phyloP scores from a whole-genome alignment of 1,140 invertebrate species.

The Pectinophora gossypiella region DNA sequence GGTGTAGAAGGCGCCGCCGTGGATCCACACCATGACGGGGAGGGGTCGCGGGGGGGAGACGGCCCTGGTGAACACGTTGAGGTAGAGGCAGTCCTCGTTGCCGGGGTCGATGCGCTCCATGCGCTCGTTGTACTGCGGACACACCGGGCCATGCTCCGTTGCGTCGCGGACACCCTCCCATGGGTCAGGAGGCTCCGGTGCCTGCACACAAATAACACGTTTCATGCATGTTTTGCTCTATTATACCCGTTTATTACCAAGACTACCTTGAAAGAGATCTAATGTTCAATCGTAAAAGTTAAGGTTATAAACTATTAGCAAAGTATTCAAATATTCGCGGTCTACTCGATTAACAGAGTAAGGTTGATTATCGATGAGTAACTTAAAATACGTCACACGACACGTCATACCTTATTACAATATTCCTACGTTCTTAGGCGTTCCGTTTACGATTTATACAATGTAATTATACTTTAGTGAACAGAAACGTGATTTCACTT shows the following conservation, averaged over 20 bases:
- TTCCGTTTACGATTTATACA: background rate
- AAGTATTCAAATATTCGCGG: too few relatives aligned
- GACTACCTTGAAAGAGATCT: too few relatives aligned
- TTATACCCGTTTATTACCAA: too few relatives aligned
- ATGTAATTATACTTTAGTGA: background rate
- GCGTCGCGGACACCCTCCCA: constrained; percentile 74
- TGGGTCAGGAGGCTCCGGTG: constrained; percentile 61
- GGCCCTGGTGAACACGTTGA: constrained; percentile 81
- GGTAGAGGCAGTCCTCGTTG: constrained; percentile 82
- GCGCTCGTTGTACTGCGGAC: constrained; percentile 66
- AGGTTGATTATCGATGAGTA: too few relatives aligned
- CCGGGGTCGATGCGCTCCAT: constrained; percentile 52
- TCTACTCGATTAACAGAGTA: too few relatives aligned
- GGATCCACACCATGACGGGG: constrained; percentile 85
- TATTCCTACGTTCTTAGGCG: too few relatives aligned
- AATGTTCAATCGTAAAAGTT: too few relatives aligned
- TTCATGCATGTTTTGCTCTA: too few relatives aligned
- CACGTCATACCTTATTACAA: too few relatives aligned
- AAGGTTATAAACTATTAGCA: too few relatives aligned
- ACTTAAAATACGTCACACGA: too few relatives aligned
- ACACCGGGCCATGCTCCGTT: constrained; percentile 61
- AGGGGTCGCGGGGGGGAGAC: constrained; percentile 40
- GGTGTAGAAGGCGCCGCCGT: constrained; percentile 82
- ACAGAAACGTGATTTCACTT: background rate
- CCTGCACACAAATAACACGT: constrained; percentile 25